Conservation (phyloP, 2,113 vertebrate genomes). For the Macrotis lagotis region DNA sequence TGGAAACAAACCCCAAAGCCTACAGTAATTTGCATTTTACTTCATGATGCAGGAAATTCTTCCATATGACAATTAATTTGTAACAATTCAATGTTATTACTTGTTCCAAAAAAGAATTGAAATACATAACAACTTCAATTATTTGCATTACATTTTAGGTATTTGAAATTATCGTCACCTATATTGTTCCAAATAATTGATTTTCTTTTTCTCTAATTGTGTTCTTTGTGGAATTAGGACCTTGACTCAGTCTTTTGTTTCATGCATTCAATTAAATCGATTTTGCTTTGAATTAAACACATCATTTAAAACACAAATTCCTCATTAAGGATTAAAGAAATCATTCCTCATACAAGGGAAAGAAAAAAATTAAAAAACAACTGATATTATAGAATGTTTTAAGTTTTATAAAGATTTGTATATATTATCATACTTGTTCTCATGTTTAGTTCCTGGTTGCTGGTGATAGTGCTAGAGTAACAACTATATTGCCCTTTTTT, state of each 20-base stretch:
- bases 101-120: background rate
- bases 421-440: background rate
- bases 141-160: background rate
- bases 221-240: background rate
- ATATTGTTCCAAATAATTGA: background rate
- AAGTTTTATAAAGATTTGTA: background rate
- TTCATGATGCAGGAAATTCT: background rate
- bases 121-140: background rate
- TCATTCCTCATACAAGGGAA: background rate
- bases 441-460: background rate
- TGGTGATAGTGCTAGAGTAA: background rate
- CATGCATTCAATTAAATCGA: background rate
- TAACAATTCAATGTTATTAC: background rate
- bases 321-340: background rate
- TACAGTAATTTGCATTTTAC: background rate
- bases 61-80: background rate
- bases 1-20: background rate
- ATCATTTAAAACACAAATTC: background rate
- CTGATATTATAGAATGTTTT: background rate
- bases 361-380: background rate
- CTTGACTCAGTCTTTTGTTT: background rate
- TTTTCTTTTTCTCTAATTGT: background rate
- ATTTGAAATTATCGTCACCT: background rate
- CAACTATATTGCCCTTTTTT: background rate
- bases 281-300: background rate